A percentile compares a stretch with the other conserved stretches of the same genome.
phyloP scores from a whole-genome alignment of 2,113 vertebrate genomes.

The Pampusana beccarii region DNA sequence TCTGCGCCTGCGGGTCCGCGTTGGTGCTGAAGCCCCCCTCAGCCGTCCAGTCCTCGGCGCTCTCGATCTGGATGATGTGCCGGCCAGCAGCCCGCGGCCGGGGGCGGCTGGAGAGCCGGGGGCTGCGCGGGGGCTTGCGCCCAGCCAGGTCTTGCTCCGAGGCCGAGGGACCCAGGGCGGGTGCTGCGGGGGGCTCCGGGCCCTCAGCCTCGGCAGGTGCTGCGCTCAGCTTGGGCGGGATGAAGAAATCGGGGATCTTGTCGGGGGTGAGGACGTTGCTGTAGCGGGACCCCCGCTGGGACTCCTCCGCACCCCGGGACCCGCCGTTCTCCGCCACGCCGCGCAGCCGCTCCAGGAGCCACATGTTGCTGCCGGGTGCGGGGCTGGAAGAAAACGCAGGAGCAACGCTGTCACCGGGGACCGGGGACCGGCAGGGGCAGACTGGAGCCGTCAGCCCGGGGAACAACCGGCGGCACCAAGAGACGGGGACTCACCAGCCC shows the following conservation, averaged over 20 bases:
- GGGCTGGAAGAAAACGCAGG: not conserved
- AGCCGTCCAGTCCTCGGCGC: conserved; percentile 83
- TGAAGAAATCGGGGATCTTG: conserved; percentile 98
- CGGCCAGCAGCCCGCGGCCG: conserved; percentile 84
- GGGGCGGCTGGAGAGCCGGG: conserved; percentile 83
- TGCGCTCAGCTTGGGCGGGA: conserved; percentile 89
- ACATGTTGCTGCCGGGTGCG: conserved; percentile 76
- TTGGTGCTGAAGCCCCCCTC: conserved; percentile 78
- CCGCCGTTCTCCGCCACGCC: conserved; percentile 84
- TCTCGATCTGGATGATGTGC: conserved; percentile 96
- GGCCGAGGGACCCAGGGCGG: conserved; percentile 71
- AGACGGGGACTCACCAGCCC: not conserved
- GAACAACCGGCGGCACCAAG: not conserved
- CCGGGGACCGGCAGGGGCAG: not conserved
- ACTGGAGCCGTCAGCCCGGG: not conserved
- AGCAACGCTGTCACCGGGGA: not conserved
- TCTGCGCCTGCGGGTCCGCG: conserved; percentile 87
- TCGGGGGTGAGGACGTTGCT: conserved; percentile 96
- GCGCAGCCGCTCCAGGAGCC: conserved; percentile 93
- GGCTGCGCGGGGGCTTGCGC: conserved; percentile 81
- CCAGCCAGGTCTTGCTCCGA: conserved; percentile 82
- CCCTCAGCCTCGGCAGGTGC: conserved; percentile 79
- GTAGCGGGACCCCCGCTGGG: conserved; percentile 75
- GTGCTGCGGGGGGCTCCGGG: conserved; percentile 62
- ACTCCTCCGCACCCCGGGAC: conserved; percentile 74